A percentile compares a stretch with the other conserved stretches of the same genome.
Conservation (phyloP, 2,113 vertebrate genomes). For the Sminthopsis crassicaudata region DNA sequence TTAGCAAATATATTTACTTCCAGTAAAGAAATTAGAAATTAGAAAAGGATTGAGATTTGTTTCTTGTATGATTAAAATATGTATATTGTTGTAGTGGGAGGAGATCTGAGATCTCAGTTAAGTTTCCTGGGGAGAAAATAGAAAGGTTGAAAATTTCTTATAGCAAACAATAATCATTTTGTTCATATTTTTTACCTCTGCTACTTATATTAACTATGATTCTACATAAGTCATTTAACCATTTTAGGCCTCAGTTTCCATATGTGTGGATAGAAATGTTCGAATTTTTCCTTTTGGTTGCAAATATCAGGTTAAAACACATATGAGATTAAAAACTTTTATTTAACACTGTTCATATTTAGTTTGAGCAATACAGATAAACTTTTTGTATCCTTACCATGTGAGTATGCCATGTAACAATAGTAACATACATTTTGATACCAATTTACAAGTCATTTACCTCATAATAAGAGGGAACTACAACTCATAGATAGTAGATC, state of each 20-base stretch:
- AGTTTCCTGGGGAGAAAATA: conserved; percentile 61
- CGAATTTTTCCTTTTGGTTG: neutral
- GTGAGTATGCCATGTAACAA: neutral
- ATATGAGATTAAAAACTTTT: neutral
- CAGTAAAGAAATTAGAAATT: neutral
- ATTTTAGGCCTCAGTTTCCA: neutral
- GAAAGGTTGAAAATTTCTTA: conserved; percentile 73
- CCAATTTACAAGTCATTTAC: neutral
- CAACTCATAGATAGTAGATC: neutral
- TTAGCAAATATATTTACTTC: neutral
- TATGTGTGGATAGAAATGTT: neutral
- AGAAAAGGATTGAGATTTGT: neutral
- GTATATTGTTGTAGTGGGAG: neutral
- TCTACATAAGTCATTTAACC: neutral
- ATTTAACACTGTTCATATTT: neutral
- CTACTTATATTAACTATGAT: neutral
- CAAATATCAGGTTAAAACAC: neutral
- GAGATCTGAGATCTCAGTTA: conserved; percentile 57
- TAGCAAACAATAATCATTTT: conserved; percentile 69
- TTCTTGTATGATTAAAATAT: conserved; percentile 44
- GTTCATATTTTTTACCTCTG: neutral
- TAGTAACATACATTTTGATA: neutral
- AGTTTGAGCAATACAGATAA: neutral
- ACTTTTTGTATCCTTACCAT: neutral
- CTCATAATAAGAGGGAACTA: neutral